Percentiles rank a stretch among this genome's conserved stretches.
Conservation (phyloP, 1,140 invertebrate species). For the Zaprionus ornatus region DNA sequence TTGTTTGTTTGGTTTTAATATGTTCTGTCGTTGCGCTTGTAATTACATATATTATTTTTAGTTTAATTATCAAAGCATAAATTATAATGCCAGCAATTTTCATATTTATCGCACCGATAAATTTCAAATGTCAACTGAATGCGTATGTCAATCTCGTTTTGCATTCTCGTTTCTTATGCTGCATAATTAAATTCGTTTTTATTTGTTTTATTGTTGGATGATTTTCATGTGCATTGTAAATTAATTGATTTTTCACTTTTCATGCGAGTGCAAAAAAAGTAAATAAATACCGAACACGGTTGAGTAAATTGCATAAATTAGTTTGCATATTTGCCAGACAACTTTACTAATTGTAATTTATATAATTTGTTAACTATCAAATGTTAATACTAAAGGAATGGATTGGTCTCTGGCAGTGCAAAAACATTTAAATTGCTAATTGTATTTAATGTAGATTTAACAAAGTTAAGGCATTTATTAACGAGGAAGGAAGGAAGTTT, state of each 20-base stretch:
- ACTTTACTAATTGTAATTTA: background rate
- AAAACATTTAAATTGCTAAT: background rate
- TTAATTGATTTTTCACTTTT: conserved; percentile 20
- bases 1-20: conserved; percentile 37
- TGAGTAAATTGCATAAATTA: background rate
- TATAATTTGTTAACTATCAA: background rate
- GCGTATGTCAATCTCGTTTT: background rate
- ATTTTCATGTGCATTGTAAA: background rate
- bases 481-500: too few relatives aligned
- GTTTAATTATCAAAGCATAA: conserved; percentile 50
- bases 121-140: conserved; percentile 34
- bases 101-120: conserved; percentile 12
- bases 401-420: too few relatives aligned
- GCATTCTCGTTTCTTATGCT: conserved; percentile 1
- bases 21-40: conserved; percentile 23
- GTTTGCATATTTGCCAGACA: background rate
- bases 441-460: background rate
- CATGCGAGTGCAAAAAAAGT: background rate
- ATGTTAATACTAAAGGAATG: background rate
- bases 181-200: conserved; percentile 16
- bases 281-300: background rate
- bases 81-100: conserved; percentile 37
- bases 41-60: conserved; percentile 52
- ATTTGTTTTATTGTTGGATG: conserved; percentile 8
- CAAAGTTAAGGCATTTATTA: too few relatives aligned